A percentile compares a stretch with the other conserved stretches of the same genome.
These are phyloP conservation scores for Lasiurus cinereus DNA, from an alignment of 2,113 vertebrate genomes.

Conservation along the genomic window DNA sequence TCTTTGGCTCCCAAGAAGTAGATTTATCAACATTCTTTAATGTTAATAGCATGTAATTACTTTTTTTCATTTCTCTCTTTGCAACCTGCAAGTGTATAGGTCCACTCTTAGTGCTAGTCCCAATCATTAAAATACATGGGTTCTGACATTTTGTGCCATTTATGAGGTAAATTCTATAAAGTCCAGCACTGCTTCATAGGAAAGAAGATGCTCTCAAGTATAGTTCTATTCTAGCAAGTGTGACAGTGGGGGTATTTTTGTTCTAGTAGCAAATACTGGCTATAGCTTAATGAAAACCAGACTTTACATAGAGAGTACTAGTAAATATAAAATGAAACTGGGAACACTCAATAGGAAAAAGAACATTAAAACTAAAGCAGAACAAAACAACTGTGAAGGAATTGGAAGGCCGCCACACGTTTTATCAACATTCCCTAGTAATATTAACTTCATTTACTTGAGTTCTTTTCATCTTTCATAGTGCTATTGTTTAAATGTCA, in stretches of 20 bases:
- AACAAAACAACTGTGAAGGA: slow-evolving; percentile 55
- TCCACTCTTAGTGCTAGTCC: slow-evolving; percentile 55
- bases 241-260: slow-evolving; percentile 65
- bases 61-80: slow-evolving; percentile 51
- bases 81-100: slow-evolving; percentile 21
- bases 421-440: slow-evolving; percentile 63
- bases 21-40: slow-evolving; percentile 69
- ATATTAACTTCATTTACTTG: slow-evolving; percentile 53
- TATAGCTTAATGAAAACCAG: slow-evolving; percentile 75
- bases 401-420: slow-evolving; percentile 71
- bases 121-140: slow-evolving; percentile 46
- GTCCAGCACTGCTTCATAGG: slow-evolving; percentile 52
- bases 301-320: slow-evolving; percentile 36
- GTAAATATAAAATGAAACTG: slow-evolving; percentile 71
- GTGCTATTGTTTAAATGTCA: slow-evolving; percentile 38
- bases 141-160: slow-evolving; percentile 68
- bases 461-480: slow-evolving; percentile 36
- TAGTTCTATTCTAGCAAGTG: slow-evolving; percentile 66
- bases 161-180: slow-evolving; percentile 59
- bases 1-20: slow-evolving; percentile 63
- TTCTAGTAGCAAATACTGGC: slow-evolving; percentile 77
- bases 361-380: slow-evolving; percentile 48
- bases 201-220: slow-evolving; percentile 64
- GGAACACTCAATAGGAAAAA: slow-evolving; percentile 58
- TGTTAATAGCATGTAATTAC: neutral